phyloP scores from a whole-genome alignment of 2,888 invertebrate genomes.

The Leptodirus hochenwartii region DNA sequence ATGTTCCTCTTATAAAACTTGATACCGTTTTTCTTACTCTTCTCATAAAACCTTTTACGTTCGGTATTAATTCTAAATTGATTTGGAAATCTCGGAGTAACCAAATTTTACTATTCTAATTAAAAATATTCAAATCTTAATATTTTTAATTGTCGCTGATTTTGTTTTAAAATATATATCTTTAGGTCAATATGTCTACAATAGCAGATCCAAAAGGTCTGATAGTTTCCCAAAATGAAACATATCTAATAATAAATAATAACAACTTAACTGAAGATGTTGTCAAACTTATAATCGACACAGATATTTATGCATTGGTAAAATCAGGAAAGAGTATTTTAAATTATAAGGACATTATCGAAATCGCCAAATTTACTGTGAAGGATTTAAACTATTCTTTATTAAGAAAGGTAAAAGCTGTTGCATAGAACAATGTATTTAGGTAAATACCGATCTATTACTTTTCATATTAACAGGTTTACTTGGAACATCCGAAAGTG shows the following conservation, averaged over 20 bases:
- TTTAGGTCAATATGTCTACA: slow-evolving; percentile 19
- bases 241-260: slow-evolving; percentile 20
- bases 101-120: no score
- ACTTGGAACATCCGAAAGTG: slow-evolving; percentile 12
- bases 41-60: no score
- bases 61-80: slow-evolving; percentile 1
- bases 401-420: slow-evolving; percentile 18
- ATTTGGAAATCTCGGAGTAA: no score
- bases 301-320: slow-evolving; percentile 20
- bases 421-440: slow-evolving; percentile 3
- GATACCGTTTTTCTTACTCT: no score
- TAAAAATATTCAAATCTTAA: no score
- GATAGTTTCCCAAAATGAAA: slow-evolving; percentile 19
- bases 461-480: slow-evolving; percentile 9
- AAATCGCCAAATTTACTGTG: slow-evolving; percentile 18
- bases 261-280: slow-evolving; percentile 18
- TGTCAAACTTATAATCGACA: slow-evolving; percentile 17
- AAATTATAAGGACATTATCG: slow-evolving; percentile 9
- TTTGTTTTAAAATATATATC: neutral
- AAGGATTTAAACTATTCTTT: slow-evolving; percentile 19
- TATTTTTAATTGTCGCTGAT: slow-evolving; percentile 2
- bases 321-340: slow-evolving; percentile 14
- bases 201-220: slow-evolving; percentile 19
- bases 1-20: no score
- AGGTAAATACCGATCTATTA: neutral